Evolutionary conservation across 2,888 invertebrate species (phyloP).

Genomic region (Cheilosia variabilis): DNA sequence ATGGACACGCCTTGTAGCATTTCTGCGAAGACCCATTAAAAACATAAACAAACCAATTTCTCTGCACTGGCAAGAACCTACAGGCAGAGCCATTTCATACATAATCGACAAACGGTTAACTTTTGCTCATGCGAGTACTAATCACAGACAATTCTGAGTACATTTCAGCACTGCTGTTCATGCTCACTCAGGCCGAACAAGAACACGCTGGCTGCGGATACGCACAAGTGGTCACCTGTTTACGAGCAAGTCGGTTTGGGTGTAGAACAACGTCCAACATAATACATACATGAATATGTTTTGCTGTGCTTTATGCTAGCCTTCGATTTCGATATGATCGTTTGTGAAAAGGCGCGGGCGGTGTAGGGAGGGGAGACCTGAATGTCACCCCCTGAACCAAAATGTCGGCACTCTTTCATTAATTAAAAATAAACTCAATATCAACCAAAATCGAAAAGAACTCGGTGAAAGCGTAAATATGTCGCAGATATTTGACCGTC

Average conservation of each 20-base stretch:
- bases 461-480: conserved; percentile 62
- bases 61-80: too few species aligned
- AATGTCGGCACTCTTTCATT: conserved; percentile 28
- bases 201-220: conserved; percentile 42
- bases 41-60: too few species aligned
- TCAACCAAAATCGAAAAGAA: conserved; percentile 25
- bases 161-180: neutral
- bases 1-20: too few species aligned
- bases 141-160: neutral
- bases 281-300: neutral
- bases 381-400: conserved; percentile 31
- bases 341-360: conserved; percentile 4
- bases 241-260: conserved; percentile 4
- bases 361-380: neutral
- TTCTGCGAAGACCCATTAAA: too few species aligned
- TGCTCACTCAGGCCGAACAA: conserved; percentile 50
- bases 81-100: too few species aligned
- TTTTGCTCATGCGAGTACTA: too few species aligned
- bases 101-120: too few species aligned
- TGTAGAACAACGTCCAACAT: conserved; percentile 2
- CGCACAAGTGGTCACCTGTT: conserved; percentile 61
- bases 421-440: conserved; percentile 42
- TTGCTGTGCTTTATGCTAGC: neutral
- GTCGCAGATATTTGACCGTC: conserved; percentile 19
- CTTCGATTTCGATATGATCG: conserved; percentile 4